Base-by-base conservation (phyloP, 2,797 vertebrate species). In the Crypturellus tataupa region DNA sequence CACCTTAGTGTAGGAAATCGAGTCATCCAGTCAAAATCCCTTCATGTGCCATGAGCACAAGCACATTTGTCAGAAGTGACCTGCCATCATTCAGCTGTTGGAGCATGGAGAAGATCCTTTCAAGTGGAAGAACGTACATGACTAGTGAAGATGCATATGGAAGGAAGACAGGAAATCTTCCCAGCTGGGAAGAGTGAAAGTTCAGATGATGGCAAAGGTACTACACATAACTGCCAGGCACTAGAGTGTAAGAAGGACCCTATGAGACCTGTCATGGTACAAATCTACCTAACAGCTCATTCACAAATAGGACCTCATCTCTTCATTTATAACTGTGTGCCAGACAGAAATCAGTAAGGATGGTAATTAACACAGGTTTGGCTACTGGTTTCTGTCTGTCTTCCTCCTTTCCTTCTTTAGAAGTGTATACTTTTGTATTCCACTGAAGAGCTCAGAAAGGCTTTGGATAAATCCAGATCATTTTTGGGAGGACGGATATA, bases 291-390 rank as follows among this genome's bases (percentile, higher is more conserved):
- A 3, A 2, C 49, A 49, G 13, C 4, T 37, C 46, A 10, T 29
- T 53, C 15, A 2, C 0, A 1, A 16, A 19, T 24, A 46, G 13
- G 4, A 59, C 42, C 68, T 67, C n/a, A n/a, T 59, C 23, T 7
- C 27, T 76, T 65, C 12, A 4, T 51, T 73, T 63, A 12, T 37
- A 58, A 16, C 40, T 73, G 31, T 69, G 6, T 5, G 79, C 46
- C 59, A 33, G 9, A 53, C 2, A 64, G 6, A n/a, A 18, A 73
- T 17, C 18, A 31, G 12, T 17, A 58, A 87, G 85, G 84, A 56
- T 39, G 1, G 9, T 16, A 51, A 47, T 16, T 5, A 72, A 10
- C 40, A 12, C 7, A 31, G 21, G 9, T 69, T 70, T 44, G 29
- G 33, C 19, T 58, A 31, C 18, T 39, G 3, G 2, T 1, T 56